Base-by-base conservation (phyloP, 2,113 vertebrate species). In the Thymallus thymallus region DNA sequence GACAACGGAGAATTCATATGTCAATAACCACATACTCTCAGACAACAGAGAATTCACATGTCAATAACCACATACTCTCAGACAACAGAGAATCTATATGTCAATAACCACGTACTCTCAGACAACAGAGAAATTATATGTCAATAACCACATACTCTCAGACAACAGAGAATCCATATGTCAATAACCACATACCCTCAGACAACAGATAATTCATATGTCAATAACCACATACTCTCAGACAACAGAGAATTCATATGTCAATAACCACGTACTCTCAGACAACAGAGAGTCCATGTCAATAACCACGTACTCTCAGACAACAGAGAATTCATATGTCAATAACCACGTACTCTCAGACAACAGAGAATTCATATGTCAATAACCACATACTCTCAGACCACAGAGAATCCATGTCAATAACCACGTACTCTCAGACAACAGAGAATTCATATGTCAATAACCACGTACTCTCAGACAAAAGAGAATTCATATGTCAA, bases 391-490 rank as follows among this genome's bases (percentile, higher is more conserved):
- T 18, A 18, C 48, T 51, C 61, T 18, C 6, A 18, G 2, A n/a
- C n/a, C n/a, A n/a, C n/a, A n/a, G n/a, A 79, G 60, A 56, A 63
- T 69, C 63, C 72, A 66, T 14, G 68, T 83, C 77, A 82, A 74
- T 51, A 69, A 75, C 24, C 68, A 79, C 60, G 48, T 18, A 18
- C 48, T 51, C 61, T 18, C 6, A 18, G 2, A n/a, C n/a, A n/a
- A n/a, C n/a, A n/a, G n/a, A 79, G 60, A 56, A 63, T 69, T 66
- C 72, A 71, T 73, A 66, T 14, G 68, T 83, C 77, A 82, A 74
- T 51, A 69, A 75, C 24, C 68, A 79, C 60, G 48, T 18, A 18
- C 48, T 51, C 61, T 18, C 6, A 18, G 2, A n/a, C n/a, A n/a
- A n/a, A n/a, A n/a, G n/a, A 79, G 60, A 56, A 63, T 69, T 66